Evolutionary conservation across 2,888 invertebrate species (phyloP).

Genomic region (Micropterix aruncella): DNA sequence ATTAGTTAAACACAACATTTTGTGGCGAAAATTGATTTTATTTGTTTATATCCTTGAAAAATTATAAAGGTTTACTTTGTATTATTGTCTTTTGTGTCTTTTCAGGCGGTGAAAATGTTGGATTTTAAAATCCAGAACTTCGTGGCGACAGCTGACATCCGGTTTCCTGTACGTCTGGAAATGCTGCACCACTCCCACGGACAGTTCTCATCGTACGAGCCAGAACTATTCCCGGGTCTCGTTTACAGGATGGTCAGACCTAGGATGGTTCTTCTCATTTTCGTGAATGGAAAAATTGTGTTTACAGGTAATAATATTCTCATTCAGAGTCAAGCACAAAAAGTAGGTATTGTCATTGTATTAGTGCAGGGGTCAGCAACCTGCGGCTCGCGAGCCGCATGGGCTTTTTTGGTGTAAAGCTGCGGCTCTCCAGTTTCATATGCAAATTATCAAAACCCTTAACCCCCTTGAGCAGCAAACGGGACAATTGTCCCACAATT

Average conservation of each 20-base stretch:
- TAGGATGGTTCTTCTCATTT: constrained; percentile 88
- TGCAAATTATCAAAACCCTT: too few relatives aligned
- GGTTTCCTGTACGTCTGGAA: constrained; percentile 60
- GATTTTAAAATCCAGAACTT: constrained; percentile 71
- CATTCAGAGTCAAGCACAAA: neutral
- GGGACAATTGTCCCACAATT: too few relatives aligned
- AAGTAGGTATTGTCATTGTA: neutral
- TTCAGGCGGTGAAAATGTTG: constrained; percentile 54
- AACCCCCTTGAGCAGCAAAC: too few relatives aligned
- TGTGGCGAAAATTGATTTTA: too few relatives aligned
- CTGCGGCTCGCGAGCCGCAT: too few relatives aligned
- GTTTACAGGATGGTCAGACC: constrained; percentile 97
- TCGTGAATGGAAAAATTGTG: constrained; percentile 98
- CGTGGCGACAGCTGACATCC: constrained; percentile 60
- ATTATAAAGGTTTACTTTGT: too few relatives aligned
- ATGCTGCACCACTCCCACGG: constrained; percentile 60
- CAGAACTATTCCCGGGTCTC: constrained; percentile 96
- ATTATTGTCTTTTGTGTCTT: too few relatives aligned
- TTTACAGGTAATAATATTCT: constrained; percentile 49
- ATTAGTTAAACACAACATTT: too few relatives aligned
- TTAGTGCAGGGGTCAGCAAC: too few relatives aligned
- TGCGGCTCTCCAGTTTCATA: too few relatives aligned
- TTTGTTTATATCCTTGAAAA: too few relatives aligned
- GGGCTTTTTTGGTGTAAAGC: too few relatives aligned
- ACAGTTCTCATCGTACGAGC: constrained; percentile 83